Evolutionary conservation across 1,140 invertebrate species (phyloP), one percentile per base, ranked within the genome.

Genomic region (Chymomyza costata): DNA sequence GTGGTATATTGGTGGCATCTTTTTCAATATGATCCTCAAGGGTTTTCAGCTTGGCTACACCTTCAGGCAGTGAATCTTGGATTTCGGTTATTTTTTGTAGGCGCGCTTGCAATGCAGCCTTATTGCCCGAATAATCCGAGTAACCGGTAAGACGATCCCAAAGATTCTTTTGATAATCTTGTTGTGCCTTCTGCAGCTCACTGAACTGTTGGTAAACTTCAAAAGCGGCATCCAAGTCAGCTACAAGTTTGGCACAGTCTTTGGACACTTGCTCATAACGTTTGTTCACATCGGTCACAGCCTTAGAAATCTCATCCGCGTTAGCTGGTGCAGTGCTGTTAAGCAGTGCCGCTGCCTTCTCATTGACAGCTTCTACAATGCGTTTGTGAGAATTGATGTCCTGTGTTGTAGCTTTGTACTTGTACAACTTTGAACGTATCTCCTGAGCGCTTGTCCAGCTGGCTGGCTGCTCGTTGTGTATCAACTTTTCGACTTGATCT

Each of bases 301-400:
- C 89, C 28, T 86, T 87, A 43, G 90, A 88, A 18, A 89, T 88
- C 81, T 92, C 90, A n/a, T 87, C 83, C 10, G 89, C 89, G 31
- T 88, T 90, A 43, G 87, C 89, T 32, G 89, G 83, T 34, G 82
- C 86, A 85, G 88, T 49, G 38, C 87, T 89, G 65, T 93, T 91
- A 0, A 82, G 34, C 3, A 85, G 49, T 3, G 64, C 55, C 6
- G 65, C 61, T 0, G 94, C 94, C 87, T 96, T 97, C 81, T 97
- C 95, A 3, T 93, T 92, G 1, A 97, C 90, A 1, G 92, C 92
- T 86, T 97, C 96, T 37, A 98, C 91, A 16, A 96, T 90, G 52
- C 95, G 88, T 83, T 96, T 97, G 73, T 98, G 94, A 0, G 94
- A 93, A 14, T 92, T 86, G 10, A 97, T 95, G 87, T 98, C 97